A percentile compares a stretch with the other conserved stretches of the same genome.
These are phyloP conservation scores for Bombus superbus DNA, from an alignment of 1,140 invertebrate genomes.

Conservation along the genomic window DNA sequence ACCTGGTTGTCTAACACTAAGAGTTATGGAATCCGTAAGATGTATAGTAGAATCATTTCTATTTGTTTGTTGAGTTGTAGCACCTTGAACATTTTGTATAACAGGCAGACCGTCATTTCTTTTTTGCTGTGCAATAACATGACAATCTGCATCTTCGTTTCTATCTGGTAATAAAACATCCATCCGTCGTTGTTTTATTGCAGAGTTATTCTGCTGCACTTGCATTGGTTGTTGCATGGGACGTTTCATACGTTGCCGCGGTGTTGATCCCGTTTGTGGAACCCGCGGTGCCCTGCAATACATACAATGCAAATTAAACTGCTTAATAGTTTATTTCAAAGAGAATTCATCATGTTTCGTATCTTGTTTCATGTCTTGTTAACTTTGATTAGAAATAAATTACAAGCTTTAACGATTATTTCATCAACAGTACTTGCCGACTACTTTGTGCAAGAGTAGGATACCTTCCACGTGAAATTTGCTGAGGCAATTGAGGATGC, in stretches of 20 bases:
- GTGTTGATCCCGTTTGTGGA: slow-evolving; percentile 61
- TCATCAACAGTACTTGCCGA: slow-evolving; percentile 65
- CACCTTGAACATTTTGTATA: slow-evolving; percentile 88
- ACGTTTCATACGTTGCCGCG: slow-evolving; percentile 75
- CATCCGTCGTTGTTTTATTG: slow-evolving; percentile 81
- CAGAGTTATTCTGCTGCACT: slow-evolving; percentile 65
- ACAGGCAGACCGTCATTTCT: slow-evolving; percentile 88
- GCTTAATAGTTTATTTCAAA: neutral
- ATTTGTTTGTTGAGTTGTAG: slow-evolving; percentile 80
- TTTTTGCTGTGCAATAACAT: slow-evolving; percentile 88
- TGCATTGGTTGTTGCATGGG: slow-evolving; percentile 71
- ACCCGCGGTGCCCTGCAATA: slow-evolving; percentile 71
- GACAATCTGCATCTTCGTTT: slow-evolving; percentile 86
- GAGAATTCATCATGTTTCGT: neutral
- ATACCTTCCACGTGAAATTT: slow-evolving; percentile 78
- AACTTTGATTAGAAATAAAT: neutral
- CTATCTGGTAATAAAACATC: slow-evolving; percentile 84
- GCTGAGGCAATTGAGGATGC: slow-evolving; percentile 81
- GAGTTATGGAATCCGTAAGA: slow-evolving; percentile 86
- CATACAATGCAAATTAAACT: slow-evolving; percentile 13
- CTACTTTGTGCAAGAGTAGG: slow-evolving; percentile 77
- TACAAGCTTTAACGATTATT: neutral
- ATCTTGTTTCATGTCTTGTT: neutral
- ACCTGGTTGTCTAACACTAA: slow-evolving; percentile 85
- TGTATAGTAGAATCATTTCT: slow-evolving; percentile 85